These are phyloP conservation scores for Palloptera scutellata DNA, from an alignment of 2,888 invertebrate genomes.

Conservation along the genomic window DNA sequence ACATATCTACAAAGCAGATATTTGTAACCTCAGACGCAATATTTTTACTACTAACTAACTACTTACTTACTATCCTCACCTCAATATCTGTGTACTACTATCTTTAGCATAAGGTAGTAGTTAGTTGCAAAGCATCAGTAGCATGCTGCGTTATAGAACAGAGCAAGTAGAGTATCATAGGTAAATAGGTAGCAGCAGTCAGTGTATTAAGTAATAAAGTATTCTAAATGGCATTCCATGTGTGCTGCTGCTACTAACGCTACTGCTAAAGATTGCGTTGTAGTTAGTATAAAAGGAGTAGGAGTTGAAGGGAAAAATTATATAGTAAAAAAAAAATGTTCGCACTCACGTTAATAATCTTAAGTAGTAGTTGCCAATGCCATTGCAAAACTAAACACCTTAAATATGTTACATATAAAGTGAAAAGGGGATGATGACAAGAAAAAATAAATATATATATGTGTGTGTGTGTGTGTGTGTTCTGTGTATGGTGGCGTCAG, in stretches of 20 bases:
- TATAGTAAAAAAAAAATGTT: not conserved
- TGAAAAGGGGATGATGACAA: not conserved
- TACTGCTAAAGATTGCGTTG: too few relatives aligned
- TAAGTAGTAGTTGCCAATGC: not conserved
- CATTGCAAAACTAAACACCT: not conserved
- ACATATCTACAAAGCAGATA: not conserved
- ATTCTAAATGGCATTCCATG: conserved; percentile 17
- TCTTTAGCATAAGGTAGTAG: too few relatives aligned
- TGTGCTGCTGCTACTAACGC: not conserved
- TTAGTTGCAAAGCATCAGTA: too few relatives aligned
- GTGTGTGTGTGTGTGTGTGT: not conserved
- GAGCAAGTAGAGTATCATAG: not conserved
- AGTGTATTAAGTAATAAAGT: conserved; percentile 31
- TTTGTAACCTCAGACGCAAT: conserved; percentile 12
- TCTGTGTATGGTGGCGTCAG: not conserved
- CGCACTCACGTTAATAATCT: conserved; percentile 5
- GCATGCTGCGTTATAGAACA: too few relatives aligned
- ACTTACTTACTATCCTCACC: not conserved
- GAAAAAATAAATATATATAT: not conserved
- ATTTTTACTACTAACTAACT: not conserved
- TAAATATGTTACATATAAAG: not conserved
- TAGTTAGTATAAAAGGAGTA: too few relatives aligned
- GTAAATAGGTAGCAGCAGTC: not conserved
- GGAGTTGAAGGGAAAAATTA: not conserved
- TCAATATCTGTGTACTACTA: not conserved